Evolutionary conservation across 1,140 invertebrate genomes (phyloP).

Genomic region (Camponotus floridanus): DNA sequence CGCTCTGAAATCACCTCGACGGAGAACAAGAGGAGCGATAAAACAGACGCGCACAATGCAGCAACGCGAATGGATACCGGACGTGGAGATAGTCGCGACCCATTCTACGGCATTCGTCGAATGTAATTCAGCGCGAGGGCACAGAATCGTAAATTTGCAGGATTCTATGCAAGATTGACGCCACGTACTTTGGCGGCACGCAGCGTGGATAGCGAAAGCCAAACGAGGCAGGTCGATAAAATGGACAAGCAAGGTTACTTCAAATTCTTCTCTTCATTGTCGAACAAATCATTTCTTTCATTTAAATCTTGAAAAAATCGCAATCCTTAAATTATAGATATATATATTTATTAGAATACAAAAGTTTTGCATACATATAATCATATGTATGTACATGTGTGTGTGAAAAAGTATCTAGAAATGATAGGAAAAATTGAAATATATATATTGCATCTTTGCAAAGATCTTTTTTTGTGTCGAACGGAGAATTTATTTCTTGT

Average conservation of each 20-base stretch:
- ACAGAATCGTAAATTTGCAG: constrained; percentile 62
- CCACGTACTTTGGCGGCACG: constrained; percentile 46
- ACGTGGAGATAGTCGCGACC: constrained; percentile 17
- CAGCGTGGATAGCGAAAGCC: constrained; percentile 35
- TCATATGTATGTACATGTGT: background rate
- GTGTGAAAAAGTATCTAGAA: background rate
- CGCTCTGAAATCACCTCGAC: constrained; percentile 37
- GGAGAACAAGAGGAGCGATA: background rate
- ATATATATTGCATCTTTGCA: background rate
- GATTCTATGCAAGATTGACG: constrained; percentile 64
- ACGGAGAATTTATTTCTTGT: constrained; percentile 57
- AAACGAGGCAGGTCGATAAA: constrained; percentile 47
- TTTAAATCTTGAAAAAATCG: background rate
- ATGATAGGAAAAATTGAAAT: background rate
- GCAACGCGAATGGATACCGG: constrained; percentile 27
- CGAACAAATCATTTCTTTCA: background rate
- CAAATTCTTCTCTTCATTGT: constrained; percentile 34
- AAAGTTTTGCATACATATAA: background rate
- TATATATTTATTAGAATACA: background rate
- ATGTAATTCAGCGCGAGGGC: constrained; percentile 56
- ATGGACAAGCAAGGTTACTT: constrained; percentile 1
- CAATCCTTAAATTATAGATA: background rate
- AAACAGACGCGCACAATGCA: constrained; percentile 16
- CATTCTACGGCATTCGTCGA: constrained; percentile 38
- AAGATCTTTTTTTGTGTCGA: constrained; percentile 30